Conservation (phyloP, 2,888 invertebrate species). For the Calameuta pallipes region DNA sequence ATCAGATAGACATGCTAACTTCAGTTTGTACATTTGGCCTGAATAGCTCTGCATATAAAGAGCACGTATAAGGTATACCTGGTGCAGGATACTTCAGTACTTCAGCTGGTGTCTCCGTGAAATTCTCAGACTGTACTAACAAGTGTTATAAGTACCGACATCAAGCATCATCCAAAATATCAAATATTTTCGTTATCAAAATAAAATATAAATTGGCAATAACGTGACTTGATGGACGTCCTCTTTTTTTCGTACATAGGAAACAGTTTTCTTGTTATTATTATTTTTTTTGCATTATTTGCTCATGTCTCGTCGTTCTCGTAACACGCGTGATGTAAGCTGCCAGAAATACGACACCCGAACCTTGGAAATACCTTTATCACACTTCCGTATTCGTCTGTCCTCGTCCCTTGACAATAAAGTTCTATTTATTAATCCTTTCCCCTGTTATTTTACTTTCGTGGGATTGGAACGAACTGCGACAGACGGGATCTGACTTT, state of each 20-base stretch:
- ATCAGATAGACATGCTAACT: not conserved
- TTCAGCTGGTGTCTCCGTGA: not conserved
- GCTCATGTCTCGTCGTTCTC: conserved; percentile 5
- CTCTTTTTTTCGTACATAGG: conserved; percentile 26
- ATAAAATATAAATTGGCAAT: conserved; percentile 62
- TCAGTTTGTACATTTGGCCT: not conserved
- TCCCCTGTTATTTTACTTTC: not conserved
- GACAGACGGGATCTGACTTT: not conserved
- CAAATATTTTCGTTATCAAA: conserved; percentile 54
- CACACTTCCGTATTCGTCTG: not conserved
- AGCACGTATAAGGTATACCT: not conserved
- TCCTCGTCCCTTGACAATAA: not conserved
- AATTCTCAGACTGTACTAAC: not conserved
- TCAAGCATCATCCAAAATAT: conserved; percentile 47
- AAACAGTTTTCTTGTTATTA: conserved; percentile 20
- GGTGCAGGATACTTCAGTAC: not conserved
- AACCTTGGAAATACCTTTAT: not conserved
- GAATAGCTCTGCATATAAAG: not conserved
- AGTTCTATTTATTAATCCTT: not conserved
- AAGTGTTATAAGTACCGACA: conserved; percentile 7
- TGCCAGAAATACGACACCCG: not conserved
- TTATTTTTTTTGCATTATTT: conserved; percentile 10
- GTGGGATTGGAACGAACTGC: not conserved
- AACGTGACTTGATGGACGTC: conserved; percentile 47
- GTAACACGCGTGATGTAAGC: not conserved